Percentiles rank a stretch among this genome's conserved stretches.
Conservation (phyloP, 1,140 invertebrate genomes). For the Ephestia elutella region DNA sequence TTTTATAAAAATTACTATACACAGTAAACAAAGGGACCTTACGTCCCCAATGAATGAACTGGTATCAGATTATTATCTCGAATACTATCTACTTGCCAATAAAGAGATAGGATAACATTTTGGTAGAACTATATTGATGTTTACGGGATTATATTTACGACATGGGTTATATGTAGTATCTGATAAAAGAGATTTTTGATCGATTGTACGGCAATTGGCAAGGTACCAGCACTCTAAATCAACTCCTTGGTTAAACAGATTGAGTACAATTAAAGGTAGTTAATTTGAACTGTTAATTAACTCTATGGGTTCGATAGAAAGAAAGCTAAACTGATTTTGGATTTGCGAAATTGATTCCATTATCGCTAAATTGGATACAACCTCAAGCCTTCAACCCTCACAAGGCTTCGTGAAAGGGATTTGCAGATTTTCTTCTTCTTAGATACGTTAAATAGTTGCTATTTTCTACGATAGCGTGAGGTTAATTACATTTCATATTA, state of each 20-base stretch:
- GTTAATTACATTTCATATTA: constrained; percentile 3
- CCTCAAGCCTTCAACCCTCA: neutral
- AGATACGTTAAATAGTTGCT: neutral
- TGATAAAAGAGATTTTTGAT: constrained; percentile 49
- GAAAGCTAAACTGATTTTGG: neutral
- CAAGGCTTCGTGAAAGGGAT: too few relatives aligned
- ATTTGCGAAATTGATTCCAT: neutral
- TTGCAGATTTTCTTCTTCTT: too few relatives aligned
- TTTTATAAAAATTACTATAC: neutral
- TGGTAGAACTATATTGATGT: constrained; percentile 23
- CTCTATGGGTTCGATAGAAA: neutral
- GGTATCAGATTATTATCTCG: constrained; percentile 1
- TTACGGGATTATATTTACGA: constrained; percentile 28
- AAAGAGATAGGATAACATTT: neutral
- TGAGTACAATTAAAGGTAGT: neutral
- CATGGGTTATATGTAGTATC: constrained; percentile 46
- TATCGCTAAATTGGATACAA: neutral
- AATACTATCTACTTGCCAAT: neutral
- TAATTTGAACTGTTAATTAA: constrained; percentile 4
- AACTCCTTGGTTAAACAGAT: neutral
- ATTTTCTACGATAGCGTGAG: constrained; percentile 15
- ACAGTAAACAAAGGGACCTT: neutral
- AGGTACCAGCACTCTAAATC: constrained; percentile 11
- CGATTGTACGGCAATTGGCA: constrained; percentile 29
- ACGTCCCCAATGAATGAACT: neutral